Evolutionary conservation across 2,797 vertebrate genomes (phyloP).

Genomic region (Hirundo rustica): DNA sequence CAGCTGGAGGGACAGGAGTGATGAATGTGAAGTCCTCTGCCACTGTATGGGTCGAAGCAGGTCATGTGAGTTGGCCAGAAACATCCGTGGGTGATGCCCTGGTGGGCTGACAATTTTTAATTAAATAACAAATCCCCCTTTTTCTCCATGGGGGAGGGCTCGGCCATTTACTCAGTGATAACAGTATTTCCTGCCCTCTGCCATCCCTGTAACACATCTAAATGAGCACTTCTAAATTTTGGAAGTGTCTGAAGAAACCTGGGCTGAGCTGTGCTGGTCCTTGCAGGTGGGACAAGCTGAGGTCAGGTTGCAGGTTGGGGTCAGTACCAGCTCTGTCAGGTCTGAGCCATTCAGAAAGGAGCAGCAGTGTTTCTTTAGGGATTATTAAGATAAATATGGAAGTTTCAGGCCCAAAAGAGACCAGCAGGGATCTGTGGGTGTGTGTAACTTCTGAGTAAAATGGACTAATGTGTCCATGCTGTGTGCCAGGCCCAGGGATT

Average conservation of each 20-base stretch:
- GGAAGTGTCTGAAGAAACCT: background rate
- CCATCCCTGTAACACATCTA: background rate
- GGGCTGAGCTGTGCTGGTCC: background rate
- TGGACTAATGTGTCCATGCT: background rate
- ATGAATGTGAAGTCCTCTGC: background rate
- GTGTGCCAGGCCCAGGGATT: background rate
- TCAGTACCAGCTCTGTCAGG: background rate
- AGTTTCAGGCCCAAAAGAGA: background rate
- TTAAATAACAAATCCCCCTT: background rate
- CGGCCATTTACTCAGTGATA: background rate
- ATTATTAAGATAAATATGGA: background rate
- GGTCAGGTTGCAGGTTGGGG: background rate
- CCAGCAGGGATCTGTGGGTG: background rate
- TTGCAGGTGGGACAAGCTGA: background rate
- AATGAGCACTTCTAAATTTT: background rate
- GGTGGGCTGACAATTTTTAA: background rate
- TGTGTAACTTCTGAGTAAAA: background rate
- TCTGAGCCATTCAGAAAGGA: background rate
- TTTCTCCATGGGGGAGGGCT: background rate
- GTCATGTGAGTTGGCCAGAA: background rate
- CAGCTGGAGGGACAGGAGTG: background rate
- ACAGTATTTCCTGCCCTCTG: background rate
- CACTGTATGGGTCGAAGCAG: background rate
- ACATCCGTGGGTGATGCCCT: background rate
- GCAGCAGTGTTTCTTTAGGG: background rate